Evolutionary conservation across 2,113 vertebrate genomes (phyloP), one percentile per base, ranked within the genome.

Genomic region (Motacilla alba): DNA sequence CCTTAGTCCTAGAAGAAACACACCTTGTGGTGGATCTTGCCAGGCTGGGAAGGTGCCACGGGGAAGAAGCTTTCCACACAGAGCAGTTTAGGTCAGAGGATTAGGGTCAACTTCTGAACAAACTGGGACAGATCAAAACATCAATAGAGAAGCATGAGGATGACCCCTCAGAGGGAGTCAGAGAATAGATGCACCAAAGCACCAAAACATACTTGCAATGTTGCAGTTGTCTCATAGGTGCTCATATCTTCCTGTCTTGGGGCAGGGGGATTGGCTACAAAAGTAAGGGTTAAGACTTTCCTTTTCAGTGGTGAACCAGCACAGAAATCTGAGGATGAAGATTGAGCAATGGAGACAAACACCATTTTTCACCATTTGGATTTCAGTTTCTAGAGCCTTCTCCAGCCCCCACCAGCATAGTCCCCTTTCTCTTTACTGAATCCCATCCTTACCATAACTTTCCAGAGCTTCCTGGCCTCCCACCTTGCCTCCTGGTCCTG

Each of bases 261-360:
- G 35, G 18, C 4, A 50, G 10, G 1, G 14, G 5, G 3, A 0
- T 5, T 1, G 2, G 44, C 28, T 53, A 68, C 8, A 5, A 41
- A 91, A 53, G 37, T 3, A 77, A 69, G 15, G 17, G 11, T 37
- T 10, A 64, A 60, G 9, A 2, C 30, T 14, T 59, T 62, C 16
- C 44, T 84, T 49, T 46, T 26, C 37, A 49, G 9, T 27, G 14
- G 69, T 47, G 26, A 87, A 56, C 5, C 22, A 60, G 10, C 47
- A 67, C 0, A 73, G 44, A 69, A 79, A 85, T 28, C 53, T 64
- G 27, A 24, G 10, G 24, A 27, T 53, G 31, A 87, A 47, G n/a
- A 58, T 35, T 35, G 43, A 85, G n/a, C 26, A 15, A 1, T 7
- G 11, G 27, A 78, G 30, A 47, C 18, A 81, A 83, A 56, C 2